These are phyloP conservation scores for Eristalinus sepulchralis DNA, from an alignment of 2,888 invertebrate genomes.

Conservation along the genomic window DNA sequence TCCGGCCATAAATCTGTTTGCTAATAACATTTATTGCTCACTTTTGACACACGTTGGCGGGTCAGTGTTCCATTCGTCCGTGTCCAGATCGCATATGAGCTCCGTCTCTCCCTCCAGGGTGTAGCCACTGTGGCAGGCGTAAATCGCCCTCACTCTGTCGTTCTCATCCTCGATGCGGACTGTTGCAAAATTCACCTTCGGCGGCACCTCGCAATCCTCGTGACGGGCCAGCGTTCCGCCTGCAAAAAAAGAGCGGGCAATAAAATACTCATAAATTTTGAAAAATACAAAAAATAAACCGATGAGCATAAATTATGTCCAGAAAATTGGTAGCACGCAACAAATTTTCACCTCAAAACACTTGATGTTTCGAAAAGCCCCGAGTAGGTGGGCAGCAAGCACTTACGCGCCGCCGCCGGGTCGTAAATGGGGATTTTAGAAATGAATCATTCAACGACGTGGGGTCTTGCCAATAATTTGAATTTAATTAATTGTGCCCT, in stretches of 20 bases:
- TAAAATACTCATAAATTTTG: not conserved
- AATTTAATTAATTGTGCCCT: slow-evolving; percentile 13
- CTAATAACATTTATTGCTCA: slow-evolving; percentile 43
- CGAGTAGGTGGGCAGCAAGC: slow-evolving; percentile 4
- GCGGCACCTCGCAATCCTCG: slow-evolving; percentile 78
- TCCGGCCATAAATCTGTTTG: not conserved
- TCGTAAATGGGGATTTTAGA: slow-evolving; percentile 20
- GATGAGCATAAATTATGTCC: slow-evolving; percentile 9
- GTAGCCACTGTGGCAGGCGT: slow-evolving; percentile 77
- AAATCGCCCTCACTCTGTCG: slow-evolving; percentile 78
- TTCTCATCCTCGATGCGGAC: slow-evolving; percentile 75
- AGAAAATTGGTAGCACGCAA: slow-evolving; percentile 9
- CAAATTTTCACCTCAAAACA: not conserved
- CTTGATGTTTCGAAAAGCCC: slow-evolving; percentile 12
- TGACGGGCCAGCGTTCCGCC: slow-evolving; percentile 72
- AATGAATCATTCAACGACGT: slow-evolving; percentile 7
- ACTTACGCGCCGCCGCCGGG: slow-evolving; percentile 3
- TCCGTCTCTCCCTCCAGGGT: slow-evolving; percentile 75
- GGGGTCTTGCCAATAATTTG: slow-evolving; percentile 11
- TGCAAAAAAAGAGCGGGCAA: slow-evolving; percentile 26
- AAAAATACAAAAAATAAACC: slow-evolving; percentile 1
- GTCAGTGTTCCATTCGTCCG: slow-evolving; percentile 78
- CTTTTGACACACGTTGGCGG: slow-evolving; percentile 77
- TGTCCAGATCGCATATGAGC: slow-evolving; percentile 77
- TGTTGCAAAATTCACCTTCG: slow-evolving; percentile 76